Evolutionary conservation across 2,888 invertebrate species (phyloP).

Genomic region (Cyclophora punctaria): DNA sequence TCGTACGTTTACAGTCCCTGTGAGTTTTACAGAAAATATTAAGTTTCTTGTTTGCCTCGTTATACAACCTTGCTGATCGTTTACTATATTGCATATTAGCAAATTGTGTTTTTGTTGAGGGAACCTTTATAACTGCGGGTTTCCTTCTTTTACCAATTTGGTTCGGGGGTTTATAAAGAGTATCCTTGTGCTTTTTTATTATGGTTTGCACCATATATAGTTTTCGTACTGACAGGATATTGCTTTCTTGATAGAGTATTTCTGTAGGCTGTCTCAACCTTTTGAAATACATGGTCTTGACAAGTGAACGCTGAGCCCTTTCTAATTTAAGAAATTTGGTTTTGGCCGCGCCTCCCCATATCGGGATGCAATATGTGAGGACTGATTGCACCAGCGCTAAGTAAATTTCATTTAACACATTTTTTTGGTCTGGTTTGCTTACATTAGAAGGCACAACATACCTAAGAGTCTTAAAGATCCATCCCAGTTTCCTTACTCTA

Average conservation of each 20-base stretch:
- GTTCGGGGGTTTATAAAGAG: neutral
- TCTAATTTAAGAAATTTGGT: neutral
- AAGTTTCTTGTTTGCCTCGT: neutral
- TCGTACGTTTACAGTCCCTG: no score
- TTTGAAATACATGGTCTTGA: neutral
- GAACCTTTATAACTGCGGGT: neutral
- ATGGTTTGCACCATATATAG: neutral
- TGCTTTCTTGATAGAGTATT: neutral
- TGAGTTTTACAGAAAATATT: neutral
- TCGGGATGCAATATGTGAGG: neutral
- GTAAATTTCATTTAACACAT: neutral
- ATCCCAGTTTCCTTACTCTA: neutral
- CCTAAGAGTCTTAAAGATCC: neutral
- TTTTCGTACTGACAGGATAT: neutral
- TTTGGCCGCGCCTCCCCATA: neutral
- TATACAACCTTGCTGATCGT: neutral
- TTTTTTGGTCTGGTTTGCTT: neutral
- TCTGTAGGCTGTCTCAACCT: neutral
- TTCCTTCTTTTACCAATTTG: neutral
- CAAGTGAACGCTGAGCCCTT: neutral
- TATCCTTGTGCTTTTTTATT: neutral
- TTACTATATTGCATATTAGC: neutral
- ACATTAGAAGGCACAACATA: neutral
- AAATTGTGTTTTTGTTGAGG: neutral
- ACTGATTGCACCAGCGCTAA: neutral